Conservation (phyloP, 2,888 invertebrate species). For the Archips crataeganus region DNA sequence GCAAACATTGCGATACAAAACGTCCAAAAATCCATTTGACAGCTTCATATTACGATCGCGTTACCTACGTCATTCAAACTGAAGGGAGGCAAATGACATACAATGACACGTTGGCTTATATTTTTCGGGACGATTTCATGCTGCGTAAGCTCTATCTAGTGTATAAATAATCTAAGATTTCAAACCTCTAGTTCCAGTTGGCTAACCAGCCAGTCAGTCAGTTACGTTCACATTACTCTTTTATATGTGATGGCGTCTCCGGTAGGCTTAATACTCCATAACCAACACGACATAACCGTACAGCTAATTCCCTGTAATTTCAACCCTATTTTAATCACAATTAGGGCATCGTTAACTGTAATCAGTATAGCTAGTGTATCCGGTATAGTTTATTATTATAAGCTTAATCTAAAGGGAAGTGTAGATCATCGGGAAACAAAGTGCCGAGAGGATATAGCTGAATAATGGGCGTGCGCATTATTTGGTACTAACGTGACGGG, state of each 20-base stretch:
- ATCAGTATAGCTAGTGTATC: constrained; percentile 44
- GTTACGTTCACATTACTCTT: too few species aligned
- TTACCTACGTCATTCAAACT: too few species aligned
- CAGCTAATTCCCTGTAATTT: constrained; percentile 33
- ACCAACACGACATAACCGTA: neutral
- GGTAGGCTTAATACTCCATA: neutral
- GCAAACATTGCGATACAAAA: too few species aligned
- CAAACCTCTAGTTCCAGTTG: too few species aligned
- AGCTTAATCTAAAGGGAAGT: constrained; percentile 59
- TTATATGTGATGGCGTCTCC: neutral
- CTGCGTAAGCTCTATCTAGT: too few species aligned
- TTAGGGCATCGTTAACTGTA: neutral
- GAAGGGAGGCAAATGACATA: too few species aligned
- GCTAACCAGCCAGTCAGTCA: too few species aligned
- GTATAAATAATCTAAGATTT: too few species aligned
- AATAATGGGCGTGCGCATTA: constrained; percentile 40
- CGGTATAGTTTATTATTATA: constrained; percentile 54
- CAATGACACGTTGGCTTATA: too few species aligned
- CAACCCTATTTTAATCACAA: constrained; percentile 18
- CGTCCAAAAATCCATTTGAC: too few species aligned
- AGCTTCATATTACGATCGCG: too few species aligned
- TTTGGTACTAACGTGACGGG: constrained; percentile 45
- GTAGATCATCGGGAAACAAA: constrained; percentile 45
- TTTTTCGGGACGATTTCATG: too few species aligned
- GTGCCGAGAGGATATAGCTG: constrained; percentile 42